Conservation (phyloP, 2,113 vertebrate genomes). For the Myocastor coypus region DNA sequence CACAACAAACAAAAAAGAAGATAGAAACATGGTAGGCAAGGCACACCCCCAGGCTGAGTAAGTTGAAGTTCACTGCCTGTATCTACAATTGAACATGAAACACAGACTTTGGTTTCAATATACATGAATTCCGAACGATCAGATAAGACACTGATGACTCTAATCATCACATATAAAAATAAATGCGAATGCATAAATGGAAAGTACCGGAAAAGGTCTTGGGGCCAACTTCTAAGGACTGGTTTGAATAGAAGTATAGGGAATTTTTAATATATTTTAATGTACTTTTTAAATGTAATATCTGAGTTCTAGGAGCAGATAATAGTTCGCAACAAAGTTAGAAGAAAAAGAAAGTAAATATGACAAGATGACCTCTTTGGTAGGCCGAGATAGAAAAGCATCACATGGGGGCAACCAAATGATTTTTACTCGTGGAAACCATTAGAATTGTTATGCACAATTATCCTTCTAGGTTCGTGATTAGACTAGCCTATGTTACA, state of each 20-base stretch:
- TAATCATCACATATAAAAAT: not conserved
- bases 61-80: not conserved
- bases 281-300: not conserved
- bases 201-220: not conserved
- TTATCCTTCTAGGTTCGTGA: constrained; percentile 5
- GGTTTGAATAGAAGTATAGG: not conserved
- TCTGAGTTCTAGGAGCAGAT: constrained; percentile 8
- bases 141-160: not conserved
- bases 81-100: not conserved
- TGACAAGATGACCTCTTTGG: not conserved
- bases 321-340: constrained; percentile 16
- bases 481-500: not conserved
- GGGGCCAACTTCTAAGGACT: not conserved
- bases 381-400: not conserved
- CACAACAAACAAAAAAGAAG: not conserved
- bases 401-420: not conserved
- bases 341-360: constrained; percentile 6
- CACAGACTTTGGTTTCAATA: not conserved
- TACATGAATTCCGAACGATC: not conserved
- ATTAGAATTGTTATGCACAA: not conserved
- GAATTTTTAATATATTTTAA: not conserved
- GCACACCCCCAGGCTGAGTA: not conserved
- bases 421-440: not conserved
- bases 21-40: not conserved
- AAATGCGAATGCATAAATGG: not conserved